These are phyloP conservation scores for Drosophila demipolita DNA, from an alignment of 2,888 invertebrate species.

Conservation along the genomic window DNA sequence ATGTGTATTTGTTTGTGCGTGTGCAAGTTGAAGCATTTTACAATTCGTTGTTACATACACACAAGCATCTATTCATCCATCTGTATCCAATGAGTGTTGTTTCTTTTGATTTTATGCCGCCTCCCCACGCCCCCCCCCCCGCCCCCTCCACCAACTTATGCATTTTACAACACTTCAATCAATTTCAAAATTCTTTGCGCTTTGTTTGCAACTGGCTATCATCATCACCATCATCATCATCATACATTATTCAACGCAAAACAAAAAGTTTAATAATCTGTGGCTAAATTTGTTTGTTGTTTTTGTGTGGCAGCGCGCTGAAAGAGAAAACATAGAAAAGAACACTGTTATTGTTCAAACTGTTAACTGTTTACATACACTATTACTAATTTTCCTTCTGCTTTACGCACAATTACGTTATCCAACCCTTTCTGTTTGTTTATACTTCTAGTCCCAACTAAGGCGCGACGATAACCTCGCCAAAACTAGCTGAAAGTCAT, in stretches of 20 bases:
- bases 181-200: constrained; percentile 44
- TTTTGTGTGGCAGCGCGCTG: constrained; percentile 65
- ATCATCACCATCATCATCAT: constrained; percentile 15
- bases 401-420: constrained; percentile 1
- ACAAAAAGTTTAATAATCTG: constrained; percentile 22
- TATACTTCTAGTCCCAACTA: constrained; percentile 82
- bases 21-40: constrained; percentile 45
- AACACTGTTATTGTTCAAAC: constrained; percentile 29
- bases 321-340: constrained; percentile 21
- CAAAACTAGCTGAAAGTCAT: constrained; percentile 85
- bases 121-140: neutral
- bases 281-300: constrained; percentile 64
- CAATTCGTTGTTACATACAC: constrained; percentile 42
- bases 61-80: constrained; percentile 7
- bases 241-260: constrained; percentile 19
- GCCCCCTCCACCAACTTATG: constrained; percentile 18
- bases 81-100: constrained; percentile 33
- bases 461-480: constrained; percentile 85
- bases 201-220: constrained; percentile 56
- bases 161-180: constrained; percentile 19
- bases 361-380: constrained; percentile 5
- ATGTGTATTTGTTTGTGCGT: constrained; percentile 56
- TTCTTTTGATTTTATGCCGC: constrained; percentile 54
- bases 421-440: constrained; percentile 18
- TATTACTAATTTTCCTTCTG: neutral